Conservation (phyloP, 1,140 invertebrate species). For the Berghia stephanieae region DNA sequence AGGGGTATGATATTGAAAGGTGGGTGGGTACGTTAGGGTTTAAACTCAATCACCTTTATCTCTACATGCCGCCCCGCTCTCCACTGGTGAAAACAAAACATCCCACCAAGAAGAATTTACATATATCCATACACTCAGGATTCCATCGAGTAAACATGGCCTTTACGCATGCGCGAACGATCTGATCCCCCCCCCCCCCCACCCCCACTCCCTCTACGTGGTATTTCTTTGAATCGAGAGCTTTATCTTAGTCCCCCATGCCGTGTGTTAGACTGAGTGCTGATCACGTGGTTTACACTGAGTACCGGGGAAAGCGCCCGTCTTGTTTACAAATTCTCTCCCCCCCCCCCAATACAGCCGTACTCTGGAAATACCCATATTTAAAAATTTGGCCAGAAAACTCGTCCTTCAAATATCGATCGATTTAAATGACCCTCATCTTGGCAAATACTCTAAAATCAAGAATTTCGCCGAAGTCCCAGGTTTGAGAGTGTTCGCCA, state of each 20-base stretch:
- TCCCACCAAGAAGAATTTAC: constrained; percentile 32
- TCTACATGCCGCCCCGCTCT: constrained; percentile 10
- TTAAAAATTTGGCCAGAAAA: too few species aligned
- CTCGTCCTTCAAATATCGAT: too few species aligned
- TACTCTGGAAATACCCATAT: background rate
- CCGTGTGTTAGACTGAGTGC: too few species aligned
- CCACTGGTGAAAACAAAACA: constrained; percentile 33
- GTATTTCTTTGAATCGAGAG: too few species aligned
- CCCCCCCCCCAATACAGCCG: background rate
- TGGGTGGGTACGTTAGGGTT: too few species aligned
- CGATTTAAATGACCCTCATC: too few species aligned
- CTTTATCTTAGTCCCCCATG: too few species aligned
- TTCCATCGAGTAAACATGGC: constrained; percentile 27
- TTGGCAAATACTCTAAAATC: too few species aligned
- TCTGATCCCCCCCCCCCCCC: background rate
- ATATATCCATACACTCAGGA: constrained; percentile 14
- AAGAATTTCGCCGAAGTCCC: too few species aligned
- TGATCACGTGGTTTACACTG: constrained; percentile 17
- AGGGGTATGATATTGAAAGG: too few species aligned
- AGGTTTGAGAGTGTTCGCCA: too few species aligned
- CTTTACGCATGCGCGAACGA: constrained; percentile 22
- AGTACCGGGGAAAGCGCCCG: constrained; percentile 12
- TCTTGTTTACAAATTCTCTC: constrained; percentile 21
- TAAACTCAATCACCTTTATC: constrained; percentile 27
- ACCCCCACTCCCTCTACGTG: background rate